Evolutionary conservation across 2,888 invertebrate species (phyloP).

Genomic region (Crossocerus cetratus): DNA sequence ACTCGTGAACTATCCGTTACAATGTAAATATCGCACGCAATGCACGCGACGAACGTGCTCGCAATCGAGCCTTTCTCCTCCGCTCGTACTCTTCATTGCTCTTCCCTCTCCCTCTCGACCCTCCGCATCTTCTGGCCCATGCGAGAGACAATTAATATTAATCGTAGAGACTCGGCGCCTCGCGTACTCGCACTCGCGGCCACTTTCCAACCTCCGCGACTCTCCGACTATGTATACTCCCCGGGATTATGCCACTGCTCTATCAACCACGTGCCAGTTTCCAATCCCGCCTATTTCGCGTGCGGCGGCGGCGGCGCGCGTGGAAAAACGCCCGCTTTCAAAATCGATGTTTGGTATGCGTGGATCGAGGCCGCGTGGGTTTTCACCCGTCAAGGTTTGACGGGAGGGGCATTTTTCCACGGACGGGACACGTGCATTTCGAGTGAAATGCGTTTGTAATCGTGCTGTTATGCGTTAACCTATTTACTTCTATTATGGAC

Average conservation of each 20-base stretch:
- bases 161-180: conserved; percentile 4
- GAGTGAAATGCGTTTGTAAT: too few species aligned
- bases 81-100: too few species aligned
- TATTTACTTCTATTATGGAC: too few species aligned
- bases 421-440: too few species aligned
- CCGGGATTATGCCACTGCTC: not conserved
- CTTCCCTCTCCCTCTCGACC: conserved; percentile 25
- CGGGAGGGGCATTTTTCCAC: too few species aligned
- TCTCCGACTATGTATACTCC: not conserved
- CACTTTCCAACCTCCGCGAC: conserved; percentile 1
- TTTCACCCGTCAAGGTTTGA: too few species aligned
- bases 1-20: conserved; percentile 61
- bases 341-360: not conserved
- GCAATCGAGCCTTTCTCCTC: conserved; percentile 1
- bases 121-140: conserved; percentile 30
- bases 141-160: conserved; percentile 40
- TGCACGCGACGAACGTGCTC: conserved; percentile 43
- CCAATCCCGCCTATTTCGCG: not conserved
- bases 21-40: conserved; percentile 53
- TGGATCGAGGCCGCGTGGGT: too few species aligned
- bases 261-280: not conserved
- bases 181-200: not conserved
- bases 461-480: too few species aligned
- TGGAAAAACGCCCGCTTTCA: not conserved
- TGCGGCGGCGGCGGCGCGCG: not conserved